Evolutionary conservation across 1,140 invertebrate genomes (phyloP).

Genomic region (Cylas formicarius): DNA sequence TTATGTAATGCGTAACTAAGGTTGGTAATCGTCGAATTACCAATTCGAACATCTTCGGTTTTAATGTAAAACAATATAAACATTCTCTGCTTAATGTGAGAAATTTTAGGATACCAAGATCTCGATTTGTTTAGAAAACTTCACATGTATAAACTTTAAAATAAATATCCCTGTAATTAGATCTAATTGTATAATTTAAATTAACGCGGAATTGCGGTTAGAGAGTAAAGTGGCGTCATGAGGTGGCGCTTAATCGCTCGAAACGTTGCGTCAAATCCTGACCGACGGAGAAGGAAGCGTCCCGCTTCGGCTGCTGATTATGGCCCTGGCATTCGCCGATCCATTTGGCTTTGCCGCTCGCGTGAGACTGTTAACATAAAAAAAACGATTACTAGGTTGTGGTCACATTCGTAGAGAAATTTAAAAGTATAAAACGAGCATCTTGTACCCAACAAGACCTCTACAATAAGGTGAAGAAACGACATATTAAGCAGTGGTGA

Average conservation of each 20-base stretch:
- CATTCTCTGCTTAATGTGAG: no score
- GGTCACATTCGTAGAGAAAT: no score
- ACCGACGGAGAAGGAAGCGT: conserved; percentile 24
- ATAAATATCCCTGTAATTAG: conserved; percentile 21
- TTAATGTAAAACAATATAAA: conserved; percentile 24
- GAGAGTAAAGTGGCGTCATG: conserved; percentile 40
- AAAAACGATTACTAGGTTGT: conserved; percentile 5
- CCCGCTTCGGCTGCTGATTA: conserved; percentile 19
- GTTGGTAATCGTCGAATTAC: conserved; percentile 7
- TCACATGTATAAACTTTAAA: conserved; percentile 6
- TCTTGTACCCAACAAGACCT: no score
- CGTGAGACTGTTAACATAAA: conserved; percentile 57
- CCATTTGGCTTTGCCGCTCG: conserved; percentile 67
- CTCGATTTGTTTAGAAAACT: conserved; percentile 1
- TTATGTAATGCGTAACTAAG: no score
- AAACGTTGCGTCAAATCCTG: conserved; percentile 46
- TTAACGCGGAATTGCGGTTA: conserved; percentile 20
- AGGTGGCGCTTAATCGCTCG: conserved; percentile 46
- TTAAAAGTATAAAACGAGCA: no score
- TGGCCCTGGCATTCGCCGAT: conserved; percentile 52
- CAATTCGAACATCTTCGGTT: conserved; percentile 12
- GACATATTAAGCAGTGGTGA: no score
- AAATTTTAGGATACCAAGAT: no score
- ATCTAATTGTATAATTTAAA: conserved; percentile 14
- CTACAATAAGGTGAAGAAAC: no score